These are phyloP conservation scores for Machimus rusticus DNA, from an alignment of 2,888 invertebrate genomes.

Conservation along the genomic window DNA sequence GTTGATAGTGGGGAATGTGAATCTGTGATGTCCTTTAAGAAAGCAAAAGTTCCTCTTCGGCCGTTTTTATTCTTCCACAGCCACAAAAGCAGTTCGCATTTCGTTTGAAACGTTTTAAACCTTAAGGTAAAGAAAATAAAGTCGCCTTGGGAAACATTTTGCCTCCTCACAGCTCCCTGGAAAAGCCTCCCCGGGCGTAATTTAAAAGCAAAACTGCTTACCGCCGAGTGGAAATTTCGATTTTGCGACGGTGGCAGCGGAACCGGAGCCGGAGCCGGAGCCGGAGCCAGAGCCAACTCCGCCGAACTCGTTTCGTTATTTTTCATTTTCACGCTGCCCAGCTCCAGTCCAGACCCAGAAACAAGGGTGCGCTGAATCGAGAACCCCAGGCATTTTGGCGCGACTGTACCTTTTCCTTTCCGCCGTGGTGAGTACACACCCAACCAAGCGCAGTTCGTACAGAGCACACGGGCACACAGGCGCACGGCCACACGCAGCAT, in stretches of 20 bases:
- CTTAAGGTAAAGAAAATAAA: background rate
- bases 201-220: background rate
- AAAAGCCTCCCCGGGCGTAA: background rate
- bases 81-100: background rate
- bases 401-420: constrained; percentile 49
- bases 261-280: no score
- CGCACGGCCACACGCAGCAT: background rate
- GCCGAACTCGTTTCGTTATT: background rate
- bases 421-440: constrained; percentile 24
- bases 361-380: constrained; percentile 45
- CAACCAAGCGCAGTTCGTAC: background rate
- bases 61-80: background rate
- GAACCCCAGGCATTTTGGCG: constrained; percentile 49
- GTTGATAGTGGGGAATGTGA: background rate
- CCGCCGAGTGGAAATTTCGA: background rate
- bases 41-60: background rate
- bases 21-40: background rate
- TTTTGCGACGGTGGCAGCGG: background rate
- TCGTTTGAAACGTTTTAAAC: background rate
- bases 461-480: background rate
- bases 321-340: background rate
- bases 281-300: background rate
- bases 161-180: background rate
- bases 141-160: background rate
- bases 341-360: background rate